Evolutionary conservation across 1,140 invertebrate genomes (phyloP).

Genomic region (Globodera rostochiensis): DNA sequence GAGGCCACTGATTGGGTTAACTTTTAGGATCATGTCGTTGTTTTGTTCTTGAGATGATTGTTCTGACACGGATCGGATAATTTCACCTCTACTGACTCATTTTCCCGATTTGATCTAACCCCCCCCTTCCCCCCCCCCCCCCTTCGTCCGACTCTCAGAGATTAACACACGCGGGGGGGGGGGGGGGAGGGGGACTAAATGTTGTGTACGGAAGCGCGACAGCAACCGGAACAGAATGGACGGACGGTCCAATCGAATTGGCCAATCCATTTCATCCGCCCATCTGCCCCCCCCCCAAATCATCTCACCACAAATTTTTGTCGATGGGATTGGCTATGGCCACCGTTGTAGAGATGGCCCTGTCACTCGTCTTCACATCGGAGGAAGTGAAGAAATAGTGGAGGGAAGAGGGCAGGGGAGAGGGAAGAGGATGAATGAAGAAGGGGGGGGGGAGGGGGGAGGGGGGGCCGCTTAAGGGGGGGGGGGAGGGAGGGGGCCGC

Average conservation of each 20-base stretch:
- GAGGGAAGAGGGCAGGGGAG: background rate
- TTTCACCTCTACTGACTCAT: background rate
- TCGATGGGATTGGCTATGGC: conserved; percentile 7
- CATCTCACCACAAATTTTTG: background rate
- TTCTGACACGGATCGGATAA: background rate
- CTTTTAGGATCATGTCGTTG: no score
- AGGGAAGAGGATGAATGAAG: background rate
- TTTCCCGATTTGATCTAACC: background rate
- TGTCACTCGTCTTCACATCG: background rate
- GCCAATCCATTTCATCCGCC: background rate
- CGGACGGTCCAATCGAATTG: background rate
- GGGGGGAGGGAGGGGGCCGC: no score
- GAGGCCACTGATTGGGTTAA: no score
- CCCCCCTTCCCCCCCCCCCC: no score
- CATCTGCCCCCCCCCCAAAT: background rate
- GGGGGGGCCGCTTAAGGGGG: no score
- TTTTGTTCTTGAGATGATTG: no score
- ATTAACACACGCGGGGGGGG: background rate
- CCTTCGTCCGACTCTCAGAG: no score
- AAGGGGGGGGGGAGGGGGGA: no score
- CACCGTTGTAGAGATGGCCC: background rate
- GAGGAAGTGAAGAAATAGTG: background rate
- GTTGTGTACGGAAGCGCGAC: background rate
- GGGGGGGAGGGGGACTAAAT: background rate
- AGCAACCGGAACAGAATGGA: background rate